Evolutionary conservation across 2,113 vertebrate species (phyloP).

Genomic region (Noturus placidus): DNA sequence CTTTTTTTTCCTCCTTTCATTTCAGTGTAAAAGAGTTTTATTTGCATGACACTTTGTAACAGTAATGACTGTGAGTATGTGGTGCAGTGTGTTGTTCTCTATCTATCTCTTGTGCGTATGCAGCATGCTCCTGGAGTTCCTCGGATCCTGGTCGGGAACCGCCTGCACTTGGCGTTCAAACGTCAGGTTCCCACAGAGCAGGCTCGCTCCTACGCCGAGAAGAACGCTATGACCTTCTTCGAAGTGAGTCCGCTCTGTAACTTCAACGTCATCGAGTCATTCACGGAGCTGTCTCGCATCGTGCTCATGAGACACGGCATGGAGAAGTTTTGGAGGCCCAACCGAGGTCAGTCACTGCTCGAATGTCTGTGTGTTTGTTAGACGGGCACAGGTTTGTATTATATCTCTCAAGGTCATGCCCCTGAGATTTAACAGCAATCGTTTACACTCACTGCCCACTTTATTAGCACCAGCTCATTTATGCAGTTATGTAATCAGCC

Average conservation of each 20-base stretch:
- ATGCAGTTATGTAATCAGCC: background rate
- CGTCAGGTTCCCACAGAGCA: constrained; percentile 95
- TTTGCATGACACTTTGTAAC: background rate
- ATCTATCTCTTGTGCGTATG: background rate
- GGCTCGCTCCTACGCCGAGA: constrained; percentile 91
- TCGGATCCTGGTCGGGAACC: constrained; percentile 93
- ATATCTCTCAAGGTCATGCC: background rate
- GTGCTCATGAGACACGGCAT: constrained; percentile 98
- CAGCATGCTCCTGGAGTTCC: constrained; percentile 97
- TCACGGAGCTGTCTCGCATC: constrained; percentile 94
- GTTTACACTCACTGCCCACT: background rate
- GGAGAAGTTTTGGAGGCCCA: constrained; percentile 99
- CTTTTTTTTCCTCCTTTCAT: background rate
- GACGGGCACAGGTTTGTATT: background rate
- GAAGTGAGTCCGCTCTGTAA: constrained; percentile 98
- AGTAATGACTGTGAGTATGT: background rate
- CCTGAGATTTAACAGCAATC: background rate
- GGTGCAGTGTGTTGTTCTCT: background rate
- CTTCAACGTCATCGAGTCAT: constrained; percentile 97
- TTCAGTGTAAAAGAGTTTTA: background rate
- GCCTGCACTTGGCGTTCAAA: constrained; percentile 95
- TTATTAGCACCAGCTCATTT: background rate
- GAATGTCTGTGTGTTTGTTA: background rate
- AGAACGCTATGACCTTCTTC: constrained; percentile 98
- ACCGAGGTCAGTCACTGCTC: constrained; percentile 79